Evolutionary conservation across 2,888 invertebrate species (phyloP), one percentile per base, ranked within the genome.

Genomic region (Rhyacophila evoluta): DNA sequence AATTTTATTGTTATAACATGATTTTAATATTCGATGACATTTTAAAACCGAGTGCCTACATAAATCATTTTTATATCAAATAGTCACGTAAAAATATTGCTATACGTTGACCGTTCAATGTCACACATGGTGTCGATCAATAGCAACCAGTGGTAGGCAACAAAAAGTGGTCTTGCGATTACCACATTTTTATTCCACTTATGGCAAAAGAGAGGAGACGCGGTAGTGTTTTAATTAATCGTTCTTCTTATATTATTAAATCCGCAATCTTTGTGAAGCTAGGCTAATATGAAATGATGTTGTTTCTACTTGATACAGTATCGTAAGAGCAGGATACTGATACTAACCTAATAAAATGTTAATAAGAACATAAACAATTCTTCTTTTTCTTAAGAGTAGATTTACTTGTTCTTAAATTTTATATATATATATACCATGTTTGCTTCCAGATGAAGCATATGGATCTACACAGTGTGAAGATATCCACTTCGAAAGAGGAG

Each of bases 161-260:
- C 69, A 69, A 77, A 77, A 77, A 77, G 72, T 39, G 68, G 77
- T 73, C 68, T 8, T 6, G 12, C 28, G 67, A 38, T 73, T 73
- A 38, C 77, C 37, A 72, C 76, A 76, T 76, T 76, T 76, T 76
- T 71, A 72, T 68, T 55, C 72, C 77, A n/a, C 39, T 33, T 77
- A 77, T 33, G 77, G 77, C 1, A 55, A 29, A 33, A 27, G 68
- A 72, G 72, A 67, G 11, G 72, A 73, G 73, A 25, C 73, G 72
- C 69, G 69, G 36, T 39, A 68, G 77, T 27, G 8, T 25, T 73
- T 55, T 73, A 77, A 77, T 77, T 73, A 73, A 77, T 77, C 68
- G 77, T 28, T 67, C 37, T 15, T 10, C 25, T 37, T 38, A 19
- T 72, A 29, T 76, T 70, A 76, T 77, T 68, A 77, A 77, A 72